These are phyloP conservation scores for Trachops cirrhosus DNA, from an alignment of 2,797 vertebrate species.

Conservation along the genomic window DNA sequence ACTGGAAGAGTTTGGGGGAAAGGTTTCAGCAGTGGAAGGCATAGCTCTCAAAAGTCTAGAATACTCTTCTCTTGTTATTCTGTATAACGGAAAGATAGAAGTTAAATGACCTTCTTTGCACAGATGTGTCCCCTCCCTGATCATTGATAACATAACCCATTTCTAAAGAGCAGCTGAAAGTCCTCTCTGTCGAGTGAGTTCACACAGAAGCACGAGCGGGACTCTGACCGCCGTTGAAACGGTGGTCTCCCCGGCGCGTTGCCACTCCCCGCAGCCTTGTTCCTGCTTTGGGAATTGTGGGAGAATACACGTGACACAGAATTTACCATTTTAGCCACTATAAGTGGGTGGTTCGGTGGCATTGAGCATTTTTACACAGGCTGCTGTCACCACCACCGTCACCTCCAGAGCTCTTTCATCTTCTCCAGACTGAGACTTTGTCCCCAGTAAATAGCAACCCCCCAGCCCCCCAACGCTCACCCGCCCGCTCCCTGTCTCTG, in stretches of 20 bases:
- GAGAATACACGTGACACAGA: not conserved
- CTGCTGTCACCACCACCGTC: not conserved
- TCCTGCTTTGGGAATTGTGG: not conserved
- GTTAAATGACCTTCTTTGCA: not conserved
- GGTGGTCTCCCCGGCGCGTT: not conserved
- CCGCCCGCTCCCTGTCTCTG: not conserved
- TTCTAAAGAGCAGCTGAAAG: not conserved
- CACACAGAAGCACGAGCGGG: not conserved
- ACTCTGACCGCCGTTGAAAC: not conserved
- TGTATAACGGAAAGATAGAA: not conserved
- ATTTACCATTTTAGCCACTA: not conserved
- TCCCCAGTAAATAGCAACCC: not conserved
- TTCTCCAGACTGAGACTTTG: not conserved
- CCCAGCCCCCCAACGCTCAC: accelerated
- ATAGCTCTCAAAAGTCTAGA: not conserved
- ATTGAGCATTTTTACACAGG: not conserved
- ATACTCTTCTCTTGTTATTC: not conserved
- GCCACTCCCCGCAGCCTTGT: not conserved
- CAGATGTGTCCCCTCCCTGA: not conserved
- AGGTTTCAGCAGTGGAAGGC: not conserved
- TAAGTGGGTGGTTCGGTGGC: accelerated
- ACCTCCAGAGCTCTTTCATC: not conserved
- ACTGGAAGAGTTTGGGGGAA: not conserved
- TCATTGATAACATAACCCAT: not conserved
- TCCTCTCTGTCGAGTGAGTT: not conserved